phyloP scores from a whole-genome alignment of 2,888 invertebrate species.

The Slavum lentiscoides region DNA sequence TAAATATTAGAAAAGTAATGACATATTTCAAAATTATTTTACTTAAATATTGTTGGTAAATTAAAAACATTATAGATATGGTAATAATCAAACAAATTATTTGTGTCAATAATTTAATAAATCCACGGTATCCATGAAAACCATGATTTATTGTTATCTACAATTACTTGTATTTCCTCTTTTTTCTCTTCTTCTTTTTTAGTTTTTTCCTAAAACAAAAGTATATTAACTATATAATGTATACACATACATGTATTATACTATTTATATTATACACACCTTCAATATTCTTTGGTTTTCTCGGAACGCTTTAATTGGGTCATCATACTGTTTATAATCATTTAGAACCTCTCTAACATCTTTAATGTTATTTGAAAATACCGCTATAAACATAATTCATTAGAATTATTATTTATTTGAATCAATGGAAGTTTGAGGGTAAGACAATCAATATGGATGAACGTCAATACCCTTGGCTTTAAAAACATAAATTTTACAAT shows the following conservation, averaged over 20 bases:
- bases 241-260: neutral
- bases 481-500: too few species aligned
- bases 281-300: constrained; percentile 82
- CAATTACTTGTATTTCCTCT: neutral
- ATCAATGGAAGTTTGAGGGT: too few species aligned
- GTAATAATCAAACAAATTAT: neutral
- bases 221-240: neutral
- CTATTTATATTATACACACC: constrained; percentile 59
- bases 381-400: constrained; percentile 67
- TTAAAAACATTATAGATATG: neutral
- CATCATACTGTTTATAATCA: constrained; percentile 90
- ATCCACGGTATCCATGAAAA: constrained; percentile 44
- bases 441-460: too few species aligned
- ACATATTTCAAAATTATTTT: too few species aligned
- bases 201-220: constrained; percentile 13
- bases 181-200: constrained; percentile 8
- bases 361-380: constrained; percentile 82
- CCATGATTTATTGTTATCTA: constrained; percentile 32
- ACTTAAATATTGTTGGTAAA: neutral
- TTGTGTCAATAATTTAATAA: neutral
- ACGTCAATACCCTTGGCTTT: too few species aligned
- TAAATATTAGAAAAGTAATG: too few species aligned
- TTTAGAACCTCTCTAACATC: constrained; percentile 92
- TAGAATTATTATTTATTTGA: too few species aligned
- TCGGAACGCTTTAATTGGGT: constrained; percentile 88